These are phyloP conservation scores for Merodon equestris DNA, from an alignment of 2,888 invertebrate species.

Conservation along the genomic window DNA sequence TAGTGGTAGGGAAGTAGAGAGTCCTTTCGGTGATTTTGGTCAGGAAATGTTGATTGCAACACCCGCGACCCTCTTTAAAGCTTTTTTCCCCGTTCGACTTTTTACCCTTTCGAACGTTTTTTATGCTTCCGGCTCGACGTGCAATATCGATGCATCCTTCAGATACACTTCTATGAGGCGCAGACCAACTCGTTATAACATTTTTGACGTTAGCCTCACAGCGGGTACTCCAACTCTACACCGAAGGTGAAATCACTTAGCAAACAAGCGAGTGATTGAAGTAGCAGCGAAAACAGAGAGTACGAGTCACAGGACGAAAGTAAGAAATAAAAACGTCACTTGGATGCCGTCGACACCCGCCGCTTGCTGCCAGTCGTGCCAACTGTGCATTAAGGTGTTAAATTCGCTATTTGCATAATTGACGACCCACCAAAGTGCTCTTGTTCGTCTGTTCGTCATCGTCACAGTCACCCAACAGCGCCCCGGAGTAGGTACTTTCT, in stretches of 20 bases:
- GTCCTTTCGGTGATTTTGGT: constrained; percentile 52
- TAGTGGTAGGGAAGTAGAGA: constrained; percentile 8
- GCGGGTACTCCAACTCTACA: constrained; percentile 3
- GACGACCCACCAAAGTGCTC: constrained; percentile 66
- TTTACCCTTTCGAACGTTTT: too few species aligned
- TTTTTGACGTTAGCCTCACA: too few species aligned
- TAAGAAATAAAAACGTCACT: constrained; percentile 52
- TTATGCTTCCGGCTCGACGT: constrained; percentile 16
- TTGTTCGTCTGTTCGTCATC: constrained; percentile 54
- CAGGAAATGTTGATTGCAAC: constrained; percentile 49
- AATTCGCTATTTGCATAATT: constrained; percentile 69
- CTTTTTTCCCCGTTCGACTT: background rate
- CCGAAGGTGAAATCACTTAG: constrained; percentile 49
- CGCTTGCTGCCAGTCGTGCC: constrained; percentile 29
- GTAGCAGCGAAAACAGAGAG: constrained; percentile 1
- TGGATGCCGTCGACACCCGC: constrained; percentile 8
- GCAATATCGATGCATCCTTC: constrained; percentile 49
- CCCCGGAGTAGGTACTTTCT: constrained; percentile 23
- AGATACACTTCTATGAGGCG: constrained; percentile 8
- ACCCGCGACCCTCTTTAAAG: constrained; percentile 15
- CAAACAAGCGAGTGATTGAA: constrained; percentile 50
- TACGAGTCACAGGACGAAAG: background rate
- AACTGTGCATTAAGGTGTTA: constrained; percentile 69
- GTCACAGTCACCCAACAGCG: constrained; percentile 32
- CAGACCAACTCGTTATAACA: constrained; percentile 18